phyloP scores from a whole-genome alignment of 1,140 invertebrate genomes.

The Diachasma alloeum region DNA sequence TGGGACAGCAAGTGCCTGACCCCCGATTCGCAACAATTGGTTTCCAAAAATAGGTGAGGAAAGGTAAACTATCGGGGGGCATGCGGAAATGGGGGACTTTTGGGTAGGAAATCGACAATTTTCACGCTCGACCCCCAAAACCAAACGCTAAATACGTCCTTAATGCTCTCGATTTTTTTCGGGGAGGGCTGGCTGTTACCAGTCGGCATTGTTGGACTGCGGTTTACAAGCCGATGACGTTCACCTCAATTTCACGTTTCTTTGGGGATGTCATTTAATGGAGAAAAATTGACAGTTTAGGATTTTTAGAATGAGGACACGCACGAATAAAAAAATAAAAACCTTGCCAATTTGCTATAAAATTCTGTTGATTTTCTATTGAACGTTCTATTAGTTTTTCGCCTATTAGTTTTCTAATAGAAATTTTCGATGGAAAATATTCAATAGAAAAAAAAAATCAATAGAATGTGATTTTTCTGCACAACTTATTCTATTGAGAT shows the following conservation, averaged over 20 bases:
- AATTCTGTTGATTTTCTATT: too few species aligned
- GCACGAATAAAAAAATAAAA: too few species aligned
- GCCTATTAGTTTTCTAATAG: too few species aligned
- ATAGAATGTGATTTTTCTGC: too few species aligned
- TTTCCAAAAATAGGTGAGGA: slow-evolving; percentile 9
- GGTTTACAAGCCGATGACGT: slow-evolving; percentile 9
- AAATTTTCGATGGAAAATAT: too few species aligned
- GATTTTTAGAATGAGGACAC: too few species aligned
- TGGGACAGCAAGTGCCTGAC: slow-evolving; percentile 42
- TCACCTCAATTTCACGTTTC: slow-evolving; percentile 29
- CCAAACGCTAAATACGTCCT: slow-evolving; percentile 56
- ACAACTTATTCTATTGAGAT: too few species aligned
- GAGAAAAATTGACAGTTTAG: slow-evolving; percentile 8
- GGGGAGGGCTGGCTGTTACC: background rate
- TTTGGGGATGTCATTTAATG: background rate
- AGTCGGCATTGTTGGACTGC: background rate
- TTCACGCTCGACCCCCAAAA: slow-evolving; percentile 44
- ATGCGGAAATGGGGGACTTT: slow-evolving; percentile 2
- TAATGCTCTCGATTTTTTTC: slow-evolving; percentile 45
- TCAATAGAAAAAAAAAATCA: too few species aligned
- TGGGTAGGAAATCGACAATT: slow-evolving; percentile 42
- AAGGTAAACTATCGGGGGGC: slow-evolving; percentile 9
- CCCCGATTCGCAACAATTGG: slow-evolving; percentile 41
- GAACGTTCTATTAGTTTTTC: too few species aligned
- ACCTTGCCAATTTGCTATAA: too few species aligned